phyloP scores from a whole-genome alignment of 1,140 invertebrate species.

The Ostrea edulis region DNA sequence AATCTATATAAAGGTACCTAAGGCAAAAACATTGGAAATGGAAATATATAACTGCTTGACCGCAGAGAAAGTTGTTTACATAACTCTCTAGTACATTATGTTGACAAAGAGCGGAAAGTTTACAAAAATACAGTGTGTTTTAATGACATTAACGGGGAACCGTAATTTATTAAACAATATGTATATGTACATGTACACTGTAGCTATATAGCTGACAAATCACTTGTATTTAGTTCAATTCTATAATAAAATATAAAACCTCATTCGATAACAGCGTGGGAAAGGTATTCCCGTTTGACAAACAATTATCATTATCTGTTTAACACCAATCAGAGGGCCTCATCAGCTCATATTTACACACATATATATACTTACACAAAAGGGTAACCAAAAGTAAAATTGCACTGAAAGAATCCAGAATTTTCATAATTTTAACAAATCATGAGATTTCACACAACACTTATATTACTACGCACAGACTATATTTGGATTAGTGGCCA shows the following conservation, averaged over 20 bases:
- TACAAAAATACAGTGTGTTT: too few species aligned
- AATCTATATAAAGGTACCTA: too few species aligned
- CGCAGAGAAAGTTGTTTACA: too few species aligned
- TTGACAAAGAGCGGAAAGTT: too few species aligned
- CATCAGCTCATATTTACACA: not conserved
- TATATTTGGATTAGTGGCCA: not conserved
- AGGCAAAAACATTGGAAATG: too few species aligned
- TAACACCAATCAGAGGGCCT: too few species aligned
- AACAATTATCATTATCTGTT: not conserved
- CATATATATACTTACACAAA: not conserved
- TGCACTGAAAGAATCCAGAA: not conserved
- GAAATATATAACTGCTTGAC: too few species aligned
- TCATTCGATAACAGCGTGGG: not conserved
- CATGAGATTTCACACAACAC: not conserved
- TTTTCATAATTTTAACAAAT: not conserved
- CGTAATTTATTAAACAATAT: too few species aligned
- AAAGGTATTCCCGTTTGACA: not conserved
- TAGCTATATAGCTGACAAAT: not conserved
- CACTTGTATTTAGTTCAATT: not conserved
- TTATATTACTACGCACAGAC: not conserved
- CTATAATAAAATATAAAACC: not conserved
- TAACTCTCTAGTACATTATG: too few species aligned
- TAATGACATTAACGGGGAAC: too few species aligned
- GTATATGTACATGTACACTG: too few species aligned
- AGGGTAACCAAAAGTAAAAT: not conserved